Percentiles rank a stretch among this genome's conserved stretches.
Evolutionary conservation across 2,113 vertebrate species (phyloP).

Genomic region (Nibea coibor): DNA sequence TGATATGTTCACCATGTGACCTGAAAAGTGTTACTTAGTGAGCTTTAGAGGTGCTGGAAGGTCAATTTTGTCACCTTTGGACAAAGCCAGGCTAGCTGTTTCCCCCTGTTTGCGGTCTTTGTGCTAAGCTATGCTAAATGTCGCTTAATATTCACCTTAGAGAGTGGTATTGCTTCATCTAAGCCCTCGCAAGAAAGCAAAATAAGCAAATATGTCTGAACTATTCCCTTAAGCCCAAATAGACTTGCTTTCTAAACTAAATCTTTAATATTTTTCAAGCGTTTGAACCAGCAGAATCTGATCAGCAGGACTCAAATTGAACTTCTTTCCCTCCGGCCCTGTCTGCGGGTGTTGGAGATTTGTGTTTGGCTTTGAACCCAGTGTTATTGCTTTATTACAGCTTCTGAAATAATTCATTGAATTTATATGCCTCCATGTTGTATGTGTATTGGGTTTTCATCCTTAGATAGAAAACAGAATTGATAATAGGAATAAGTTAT

Average conservation of each 20-base stretch:
- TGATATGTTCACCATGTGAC: no score
- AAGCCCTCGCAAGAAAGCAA: not conserved
- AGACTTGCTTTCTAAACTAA: no score
- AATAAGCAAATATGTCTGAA: not conserved
- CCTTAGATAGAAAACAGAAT: not conserved
- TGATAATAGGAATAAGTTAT: not conserved
- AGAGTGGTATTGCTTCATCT: not conserved
- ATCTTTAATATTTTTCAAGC: no score
- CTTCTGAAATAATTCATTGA: not conserved
- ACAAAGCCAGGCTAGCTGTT: no score
- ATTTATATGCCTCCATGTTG: not conserved
- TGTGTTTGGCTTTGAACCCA: not conserved
- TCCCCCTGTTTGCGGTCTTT: no score
- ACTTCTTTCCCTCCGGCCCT: not conserved
- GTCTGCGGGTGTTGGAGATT: no score
- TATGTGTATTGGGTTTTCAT: not conserved
- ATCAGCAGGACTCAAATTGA: not conserved
- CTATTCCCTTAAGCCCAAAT: no score
- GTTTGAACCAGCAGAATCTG: not conserved
- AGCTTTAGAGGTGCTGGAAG: not conserved
- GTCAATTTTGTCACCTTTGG: no score
- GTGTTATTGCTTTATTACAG: not conserved
- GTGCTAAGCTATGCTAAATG: not conserved
- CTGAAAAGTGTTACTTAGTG: not conserved
- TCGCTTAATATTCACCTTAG: not conserved